Evolutionary conservation across 2,888 invertebrate species (phyloP), one percentile per base, ranked within the genome.

Genomic region (Ophioninae sp.): DNA sequence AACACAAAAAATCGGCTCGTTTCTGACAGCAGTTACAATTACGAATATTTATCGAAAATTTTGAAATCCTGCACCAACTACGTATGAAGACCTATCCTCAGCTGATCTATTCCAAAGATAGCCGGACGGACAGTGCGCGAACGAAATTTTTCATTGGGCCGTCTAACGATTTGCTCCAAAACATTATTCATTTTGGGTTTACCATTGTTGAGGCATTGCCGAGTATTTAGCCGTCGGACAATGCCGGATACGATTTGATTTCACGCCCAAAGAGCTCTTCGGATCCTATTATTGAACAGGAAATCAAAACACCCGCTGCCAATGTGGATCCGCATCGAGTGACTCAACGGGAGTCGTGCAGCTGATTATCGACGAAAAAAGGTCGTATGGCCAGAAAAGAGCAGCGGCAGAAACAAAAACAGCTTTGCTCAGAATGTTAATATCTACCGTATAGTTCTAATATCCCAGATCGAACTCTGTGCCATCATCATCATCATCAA

Each of bases 351-450:
- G 20, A 59, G 20, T 20, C n/a, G 57, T 17, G 20, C 57, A 59
- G 57, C n/a, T 59, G n/a, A 20, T 59, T 59, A 59, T 59, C 57
- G 57, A 59, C 20, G 57, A 59, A 59, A 59, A n/a, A 1, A 59
- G 57, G 6, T 59, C 57, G n/a, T 3, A 59, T 6, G n/a, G 7
- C 20, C 57, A n/a, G 57, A 20, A 59, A 59, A 59, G 20, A 59
- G 57, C n/a, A 59, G 57, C 57, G 17, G 57, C 57, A 59, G 57
- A n/a, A 59, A n/a, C 57, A 59, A 59, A 59, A 59, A n/a, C 57
- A 59, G 57, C 57, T 59, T 59, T n/a, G 6, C n/a, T 17, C n/a
- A 59, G 10, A 59, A 59, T 7, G 20, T 20, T 5, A n/a, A 59
- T 5, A n/a, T n/a, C 57, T 57, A 57, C n/a, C n/a, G 57, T 57